Percentiles rank a stretch among this genome's conserved stretches.
These are phyloP conservation scores for Tragelaphus buxtoni DNA, from an alignment of 2,113 vertebrate species.

Conservation along the genomic window DNA sequence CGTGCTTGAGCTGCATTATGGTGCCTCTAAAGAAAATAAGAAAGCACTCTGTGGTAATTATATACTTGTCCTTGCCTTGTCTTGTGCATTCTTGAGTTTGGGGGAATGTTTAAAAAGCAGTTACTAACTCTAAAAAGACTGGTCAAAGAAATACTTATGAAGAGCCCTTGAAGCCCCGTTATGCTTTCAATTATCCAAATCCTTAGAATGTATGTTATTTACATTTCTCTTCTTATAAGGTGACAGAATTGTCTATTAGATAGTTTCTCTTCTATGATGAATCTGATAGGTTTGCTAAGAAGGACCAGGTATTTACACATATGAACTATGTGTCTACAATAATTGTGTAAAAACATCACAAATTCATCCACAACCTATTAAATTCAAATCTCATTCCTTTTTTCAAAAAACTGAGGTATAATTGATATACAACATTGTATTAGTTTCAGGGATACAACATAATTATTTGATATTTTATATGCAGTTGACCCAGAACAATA, in stretches of 20 bases:
- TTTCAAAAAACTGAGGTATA: neutral
- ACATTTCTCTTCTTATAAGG: neutral
- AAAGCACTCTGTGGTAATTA: slow-evolving; percentile 67
- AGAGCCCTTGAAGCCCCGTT: neutral
- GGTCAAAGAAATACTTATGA: slow-evolving; percentile 32
- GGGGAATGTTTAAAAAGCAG: slow-evolving; percentile 46
- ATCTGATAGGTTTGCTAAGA: neutral
- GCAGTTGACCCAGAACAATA: neutral
- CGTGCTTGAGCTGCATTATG: slow-evolving; percentile 58
- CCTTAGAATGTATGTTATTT: neutral
- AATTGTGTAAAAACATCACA: neutral
- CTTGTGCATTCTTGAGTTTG: slow-evolving; percentile 61
- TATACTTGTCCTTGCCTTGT: slow-evolving; percentile 76
- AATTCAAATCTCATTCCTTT: neutral
- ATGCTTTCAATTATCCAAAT: neutral
- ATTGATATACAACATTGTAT: neutral
- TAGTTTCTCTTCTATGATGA: neutral
- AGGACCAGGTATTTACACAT: neutral
- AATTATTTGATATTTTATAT: neutral
- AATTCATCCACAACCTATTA: neutral
- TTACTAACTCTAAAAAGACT: slow-evolving; percentile 62
- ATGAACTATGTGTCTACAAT: neutral
- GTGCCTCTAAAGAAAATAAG: slow-evolving; percentile 24
- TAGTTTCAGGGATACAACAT: neutral
- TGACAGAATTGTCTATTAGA: neutral